Percentiles rank a stretch among this genome's conserved stretches.
Evolutionary conservation across 1,140 invertebrate species (phyloP).

Genomic region (Caenorhabditis brenneri): DNA sequence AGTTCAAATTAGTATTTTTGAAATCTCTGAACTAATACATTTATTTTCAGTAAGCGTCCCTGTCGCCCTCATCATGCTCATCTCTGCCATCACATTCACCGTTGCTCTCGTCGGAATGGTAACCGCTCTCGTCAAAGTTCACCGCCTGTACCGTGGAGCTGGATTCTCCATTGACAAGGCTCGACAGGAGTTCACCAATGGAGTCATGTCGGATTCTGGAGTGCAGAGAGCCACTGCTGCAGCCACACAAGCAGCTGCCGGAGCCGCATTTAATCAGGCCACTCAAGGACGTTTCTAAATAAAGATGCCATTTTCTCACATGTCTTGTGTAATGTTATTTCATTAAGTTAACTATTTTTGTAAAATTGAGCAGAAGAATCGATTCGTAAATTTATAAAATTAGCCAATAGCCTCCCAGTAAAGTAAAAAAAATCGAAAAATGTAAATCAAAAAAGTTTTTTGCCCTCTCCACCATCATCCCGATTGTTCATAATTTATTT

Average conservation of each 20-base stretch:
- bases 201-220: slow-evolving; percentile 89
- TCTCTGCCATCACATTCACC: slow-evolving; percentile 68
- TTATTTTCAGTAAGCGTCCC: slow-evolving; percentile 52
- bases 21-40: neutral
- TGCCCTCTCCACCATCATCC: neutral
- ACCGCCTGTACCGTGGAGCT: slow-evolving; percentile 89
- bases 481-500: slow-evolving; percentile 23
- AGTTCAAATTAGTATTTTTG: too few species aligned
- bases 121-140: slow-evolving; percentile 73
- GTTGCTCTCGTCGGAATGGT: slow-evolving; percentile 68
- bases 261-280: slow-evolving; percentile 75
- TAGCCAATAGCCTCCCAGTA: too few species aligned
- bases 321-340: neutral
- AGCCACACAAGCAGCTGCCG: slow-evolving; percentile 71
- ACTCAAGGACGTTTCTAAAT: slow-evolving; percentile 59
- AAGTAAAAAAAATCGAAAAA: neutral
- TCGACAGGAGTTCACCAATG: slow-evolving; percentile 91
- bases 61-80: slow-evolving; percentile 65
- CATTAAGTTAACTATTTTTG: too few species aligned
- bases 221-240: slow-evolving; percentile 77
- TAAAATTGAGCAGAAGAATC: too few species aligned
- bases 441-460: neutral
- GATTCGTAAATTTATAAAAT: too few species aligned
- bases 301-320: neutral
- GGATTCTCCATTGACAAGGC: slow-evolving; percentile 93